Base-by-base conservation (phyloP, 2,797 vertebrate genomes). In the Syndactyla subalaris region DNA sequence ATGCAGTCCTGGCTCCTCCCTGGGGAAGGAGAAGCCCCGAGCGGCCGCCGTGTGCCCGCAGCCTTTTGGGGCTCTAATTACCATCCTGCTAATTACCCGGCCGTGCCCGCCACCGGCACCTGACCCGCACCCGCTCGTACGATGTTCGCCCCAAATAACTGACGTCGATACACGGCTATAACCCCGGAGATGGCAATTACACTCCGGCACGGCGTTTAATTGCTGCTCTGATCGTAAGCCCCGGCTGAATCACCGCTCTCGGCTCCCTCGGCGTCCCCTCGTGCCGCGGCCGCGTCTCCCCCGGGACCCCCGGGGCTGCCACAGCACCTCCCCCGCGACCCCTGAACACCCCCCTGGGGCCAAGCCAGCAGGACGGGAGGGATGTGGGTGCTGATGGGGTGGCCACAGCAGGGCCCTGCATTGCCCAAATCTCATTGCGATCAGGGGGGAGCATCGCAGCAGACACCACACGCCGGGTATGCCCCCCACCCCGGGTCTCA, bases 71-170 rank as follows among this genome's bases (percentile, higher is more conserved):
- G 66, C 55, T 81, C 70, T 95, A 94, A 93, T 93, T 94, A 85
- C 32, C 78, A 73, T 24, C 63, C 54, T 68, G 82, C 73, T 94
- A 94, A 96, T 95, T 91, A 92, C 38, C 26, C 12, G 2, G 58
- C 62, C 29, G 5, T 62, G 91, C 95, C 86, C n/a, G 14, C 76
- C n/a, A 1, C 63, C 3, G 7, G 83, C 94, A 91, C 84, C 91
- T 86, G 92, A 92, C 77, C 83, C n/a, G 7, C 87, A 92, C 74
- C 83, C n/a, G 7, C 87, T 94, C 45, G 1, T 17, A 43, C 51
- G 85, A 66, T 20, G 10, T 75, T 83, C 71, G 85, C 55, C 93
- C 93, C 95, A 89, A 92, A 95, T 93, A 95, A 94, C 80, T 92
- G 94, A 75, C 24, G 51, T 70, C 77, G 70, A 71, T 79, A 68